A percentile compares a stretch with the other conserved stretches of the same genome.
These are phyloP conservation scores for Spodoptera littoralis DNA, from an alignment of 2,888 invertebrate species.

Conservation along the genomic window DNA sequence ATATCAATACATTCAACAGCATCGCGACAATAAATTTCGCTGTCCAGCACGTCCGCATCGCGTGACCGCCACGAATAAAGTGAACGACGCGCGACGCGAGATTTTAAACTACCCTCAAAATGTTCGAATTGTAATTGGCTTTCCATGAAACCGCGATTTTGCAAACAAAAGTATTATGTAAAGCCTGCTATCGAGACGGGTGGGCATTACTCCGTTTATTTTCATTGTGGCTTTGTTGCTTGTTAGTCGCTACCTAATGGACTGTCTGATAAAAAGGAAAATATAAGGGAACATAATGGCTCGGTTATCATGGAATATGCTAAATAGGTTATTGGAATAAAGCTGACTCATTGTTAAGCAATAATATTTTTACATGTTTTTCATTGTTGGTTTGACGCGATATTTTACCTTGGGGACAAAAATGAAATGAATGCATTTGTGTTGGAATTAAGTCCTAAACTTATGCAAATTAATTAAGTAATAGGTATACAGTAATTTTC, in stretches of 20 bases:
- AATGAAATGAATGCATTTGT: too few species aligned
- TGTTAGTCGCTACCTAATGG: conserved; percentile 31
- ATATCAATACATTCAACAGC: conserved; percentile 18
- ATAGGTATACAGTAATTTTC: too few species aligned
- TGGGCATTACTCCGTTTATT: conserved; percentile 58
- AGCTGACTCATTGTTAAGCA: conserved; percentile 24
- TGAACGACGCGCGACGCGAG: conserved; percentile 44
- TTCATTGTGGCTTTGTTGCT: conserved; percentile 39
- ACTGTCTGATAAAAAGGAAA: conserved; percentile 26
- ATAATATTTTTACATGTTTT: conserved; percentile 7
- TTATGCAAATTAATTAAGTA: too few species aligned
- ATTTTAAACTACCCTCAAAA: conserved; percentile 59
- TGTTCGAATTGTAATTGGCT: conserved; percentile 57
- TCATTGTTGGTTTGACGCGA: background rate
- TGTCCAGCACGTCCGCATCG: conserved; percentile 60
- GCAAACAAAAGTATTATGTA: conserved; percentile 48
- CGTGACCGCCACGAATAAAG: conserved; percentile 63
- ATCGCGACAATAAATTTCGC: conserved; percentile 52
- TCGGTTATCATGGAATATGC: conserved; percentile 33
- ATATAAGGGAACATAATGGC: conserved; percentile 18
- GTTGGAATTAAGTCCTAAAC: too few species aligned
- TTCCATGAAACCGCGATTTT: conserved; percentile 46
- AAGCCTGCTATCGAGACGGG: conserved; percentile 26
- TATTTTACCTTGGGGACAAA: too few species aligned
- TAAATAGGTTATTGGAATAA: conserved; percentile 35